Base-by-base conservation (phyloP, 2,113 vertebrate genomes). In the Piprites chloris region DNA sequence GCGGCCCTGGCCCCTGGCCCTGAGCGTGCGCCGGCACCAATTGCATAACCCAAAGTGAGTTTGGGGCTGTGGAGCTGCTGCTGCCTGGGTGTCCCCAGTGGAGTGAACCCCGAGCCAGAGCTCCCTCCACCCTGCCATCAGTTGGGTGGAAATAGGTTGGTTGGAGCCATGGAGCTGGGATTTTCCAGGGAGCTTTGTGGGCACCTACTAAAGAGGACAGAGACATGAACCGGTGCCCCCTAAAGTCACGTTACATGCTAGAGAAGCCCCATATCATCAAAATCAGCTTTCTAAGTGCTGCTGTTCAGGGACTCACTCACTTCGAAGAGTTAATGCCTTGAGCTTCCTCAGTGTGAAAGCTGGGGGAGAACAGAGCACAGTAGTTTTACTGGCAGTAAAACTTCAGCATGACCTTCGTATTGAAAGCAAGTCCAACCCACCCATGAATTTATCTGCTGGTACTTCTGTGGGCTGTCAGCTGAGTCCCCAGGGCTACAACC, bases 31-130 rank as follows among this genome's bases (percentile, higher is more conserved):
- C 56, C 0, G 10, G 12, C 14, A 14, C 47, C 33, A 12, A 12
- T 58, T 79, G 75, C 77, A n/a, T 66, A 81, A 95, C 58, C 12
- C 1, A 1, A 69, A 22, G 73, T 0, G 3, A 69, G 28, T 3
- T 1, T 0, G 2, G 4, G 50, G 73, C 67, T 5, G 0, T 1
- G 3, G 79, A 68, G 72, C 82, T 41, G 75, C 53, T 9, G 26
- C 71, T 69, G 68, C 42, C 79, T 22, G 55, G 0, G 7, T 3
- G 2, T 27, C 52, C 26, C 55, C 3, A 0, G 2, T 4, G 61
- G 28, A 80, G 35, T 2, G 2, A 78, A 52, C 56, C 47, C 39
- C 0, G 0, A 21, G 20, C 27, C 69, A 63, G n/a, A 50, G 47
- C 21, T 68, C 39, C 39, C 47, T 47, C 39, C 1, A 2, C 30